Base-by-base conservation (phyloP, 2,888 invertebrate genomes). In the Lypha dubia region DNA sequence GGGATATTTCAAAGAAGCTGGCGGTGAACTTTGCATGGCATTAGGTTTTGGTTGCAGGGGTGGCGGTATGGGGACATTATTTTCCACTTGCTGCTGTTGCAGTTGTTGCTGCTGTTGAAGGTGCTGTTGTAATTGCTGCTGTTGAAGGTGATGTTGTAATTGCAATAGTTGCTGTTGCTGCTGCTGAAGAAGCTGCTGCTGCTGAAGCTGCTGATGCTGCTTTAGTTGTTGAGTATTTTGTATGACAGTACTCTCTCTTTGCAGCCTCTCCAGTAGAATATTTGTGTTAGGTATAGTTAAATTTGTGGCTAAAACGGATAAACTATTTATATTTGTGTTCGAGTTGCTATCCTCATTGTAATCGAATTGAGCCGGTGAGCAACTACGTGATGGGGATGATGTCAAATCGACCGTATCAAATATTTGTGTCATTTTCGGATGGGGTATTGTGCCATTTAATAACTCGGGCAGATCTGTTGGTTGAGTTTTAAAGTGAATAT, bases 391-490 rank as follows among this genome's bases (percentile, higher is more conserved):
- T 0, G 91, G 92, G 3, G 91, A 92, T 15, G 91, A 91, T 11
- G 91, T 91, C 65, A 91, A 82, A 85, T 91, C 91, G 35, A 91
- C 91, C 32, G 90, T 91, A 58, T 91, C 91, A 49, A 91, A 89
- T 20, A 89, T 88, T 67, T 87, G 87, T 5, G 84, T 60, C 32
- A 76, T 24, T 5, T 70, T 75, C 6, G 62, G 24, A 65, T 58
- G 68, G 8, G 20, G 15, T 9, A 51, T 65, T 51, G 41, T 85
- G 58, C 77, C 24, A 79, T 82, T 76, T 46, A 70, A 49, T 1
- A 76, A 3, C n/a, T 76, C 81, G 4, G 46, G 28, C 11, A 70
- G 6, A 2, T 71, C 68, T 49, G 71, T 17, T 6, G 62, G 51
- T 70, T 67, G 62, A 20, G 38, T 49, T 28, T 38, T 49, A 41